Evolutionary conservation across 2,888 invertebrate species (phyloP), one percentile per base, ranked within the genome.

Genomic region (Patella caerulea): DNA sequence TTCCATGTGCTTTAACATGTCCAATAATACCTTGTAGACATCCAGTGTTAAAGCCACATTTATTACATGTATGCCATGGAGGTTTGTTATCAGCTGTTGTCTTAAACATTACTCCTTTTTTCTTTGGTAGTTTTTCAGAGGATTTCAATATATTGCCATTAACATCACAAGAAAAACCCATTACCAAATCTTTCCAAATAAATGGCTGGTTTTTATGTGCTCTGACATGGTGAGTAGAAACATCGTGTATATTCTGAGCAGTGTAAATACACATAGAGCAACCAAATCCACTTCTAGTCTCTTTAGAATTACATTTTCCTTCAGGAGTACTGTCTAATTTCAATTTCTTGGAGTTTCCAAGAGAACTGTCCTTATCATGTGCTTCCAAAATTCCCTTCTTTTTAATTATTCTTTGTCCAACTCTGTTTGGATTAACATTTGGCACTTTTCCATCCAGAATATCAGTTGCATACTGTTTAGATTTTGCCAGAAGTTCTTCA

Each of bases 401-500:
- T 65, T 65, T 65, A 24, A 24, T 24, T 24, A 65, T 65, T 65
- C 65, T 65, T 24, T 65, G 65, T 19, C 65, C 65, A 12, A 65
- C 24, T 65, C 65, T 5, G 14, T 65, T 19, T 70, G 74, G 73
- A n/a, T 79, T 78, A 24, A 74, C 72, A 55, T 75, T 70, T 19
- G 79, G 78, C 56, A 76, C 77, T 19, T 72, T 78, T 45, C 79
- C 79, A 4, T 79, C 54, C 56, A 74, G 75, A 29, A 78, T 53
- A 12, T 81, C 80, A 14, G 79, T 69, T 17, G 76, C 76, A 54
- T 72, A 72, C 70, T 79, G 76, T 29, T 81, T 73, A 17, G 80
- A 77, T 71, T 78, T 79, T 74, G 77, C 78, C n/a, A 83, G 73
- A 3, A 83, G 78, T 17, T 79, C 78, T 69, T 81, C 79, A 19